These are phyloP conservation scores for Spheniscus humboldti DNA, from an alignment of 2,797 vertebrate species.

Conservation along the genomic window DNA sequence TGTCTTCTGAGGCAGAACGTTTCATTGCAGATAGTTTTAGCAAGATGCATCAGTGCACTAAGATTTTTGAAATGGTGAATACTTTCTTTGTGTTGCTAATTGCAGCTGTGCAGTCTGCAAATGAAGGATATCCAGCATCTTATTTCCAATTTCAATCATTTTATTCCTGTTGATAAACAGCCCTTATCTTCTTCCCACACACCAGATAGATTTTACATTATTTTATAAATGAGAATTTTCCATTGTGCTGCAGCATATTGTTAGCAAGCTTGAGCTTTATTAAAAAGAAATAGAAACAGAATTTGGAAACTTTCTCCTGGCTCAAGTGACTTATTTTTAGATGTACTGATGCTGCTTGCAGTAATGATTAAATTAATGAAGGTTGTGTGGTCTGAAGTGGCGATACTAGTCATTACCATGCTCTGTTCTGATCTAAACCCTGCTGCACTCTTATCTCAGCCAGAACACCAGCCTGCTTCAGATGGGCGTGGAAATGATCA, in stretches of 20 bases:
- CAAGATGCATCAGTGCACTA: slow-evolving; percentile 26
- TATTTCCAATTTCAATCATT: slow-evolving; percentile 41
- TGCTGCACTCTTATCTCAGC: not conserved
- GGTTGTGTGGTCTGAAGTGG: not conserved
- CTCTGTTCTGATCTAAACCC: not conserved
- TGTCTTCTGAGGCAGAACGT: not conserved
- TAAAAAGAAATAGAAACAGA: not conserved
- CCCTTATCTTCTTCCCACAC: slow-evolving; percentile 49
- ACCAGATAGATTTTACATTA: slow-evolving; percentile 32
- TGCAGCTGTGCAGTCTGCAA: slow-evolving; percentile 41
- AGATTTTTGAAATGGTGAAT: slow-evolving; percentile 21
- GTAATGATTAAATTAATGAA: not conserved
- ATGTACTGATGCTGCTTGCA: not conserved
- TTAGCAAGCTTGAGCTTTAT: not conserved
- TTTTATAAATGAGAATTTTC: not conserved
- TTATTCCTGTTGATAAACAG: slow-evolving; percentile 51
- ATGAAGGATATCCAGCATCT: slow-evolving; percentile 27
- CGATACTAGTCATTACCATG: not conserved
- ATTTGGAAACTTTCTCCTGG: not conserved
- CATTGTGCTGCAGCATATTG: not conserved
- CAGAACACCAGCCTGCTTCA: not conserved
- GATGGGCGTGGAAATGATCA: not conserved
- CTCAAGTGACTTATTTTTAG: slow-evolving; percentile 1
- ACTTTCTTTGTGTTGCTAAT: slow-evolving; percentile 52
- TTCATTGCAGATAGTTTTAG: slow-evolving; percentile 6